Evolutionary conservation across 2,888 invertebrate species (phyloP), one percentile per base, ranked within the genome.

Genomic region (Leucophenga montana): DNA sequence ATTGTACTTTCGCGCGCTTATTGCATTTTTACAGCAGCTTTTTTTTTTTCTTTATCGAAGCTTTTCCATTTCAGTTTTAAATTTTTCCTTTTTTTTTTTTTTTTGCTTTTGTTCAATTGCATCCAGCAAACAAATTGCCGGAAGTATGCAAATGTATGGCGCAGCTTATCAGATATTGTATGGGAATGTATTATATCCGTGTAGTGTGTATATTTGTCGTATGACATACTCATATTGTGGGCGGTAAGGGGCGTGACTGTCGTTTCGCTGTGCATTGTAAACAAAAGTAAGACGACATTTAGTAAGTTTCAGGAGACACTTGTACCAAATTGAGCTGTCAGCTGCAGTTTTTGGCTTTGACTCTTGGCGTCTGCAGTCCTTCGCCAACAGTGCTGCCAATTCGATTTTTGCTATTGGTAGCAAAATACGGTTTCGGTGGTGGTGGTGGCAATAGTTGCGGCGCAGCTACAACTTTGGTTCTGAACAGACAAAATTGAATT

Each of bases 81-180:
- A 4, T 62, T 62, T 62, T 44, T n/a, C 44, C 16, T 82, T 84
- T 82, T 84, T 82, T 75, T 67, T 73, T 39, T 13, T 61, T 59
- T 68, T 33, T 16, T 67, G 1, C 53, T 64, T n/a, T 46, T 46
- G 46, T 46, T 46, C 39, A 20, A 8, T 56, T 20, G 4, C 80
- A 79, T 75, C 76, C 77, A 79, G 71, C 76, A 84, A 82, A 82
- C 83, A 82, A 82, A 84, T 84, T 82, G 81, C 83, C 79, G 81
- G 84, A 82, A 82, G 83, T 82, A 82, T 82, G 81, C 84, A 84
- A 82, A 82, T 82, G 84, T 71, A 80, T 82, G 83, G 84, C 77
- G 81, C 75, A 79, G 81, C 81, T 82, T 82, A 82, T 82, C 81
- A 82, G 81, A 84, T 84, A 84, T 84, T 84, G 81, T 82, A 79